Base-by-base conservation (phyloP, 2,888 invertebrate species). In the Schrankia costaestrigalis region DNA sequence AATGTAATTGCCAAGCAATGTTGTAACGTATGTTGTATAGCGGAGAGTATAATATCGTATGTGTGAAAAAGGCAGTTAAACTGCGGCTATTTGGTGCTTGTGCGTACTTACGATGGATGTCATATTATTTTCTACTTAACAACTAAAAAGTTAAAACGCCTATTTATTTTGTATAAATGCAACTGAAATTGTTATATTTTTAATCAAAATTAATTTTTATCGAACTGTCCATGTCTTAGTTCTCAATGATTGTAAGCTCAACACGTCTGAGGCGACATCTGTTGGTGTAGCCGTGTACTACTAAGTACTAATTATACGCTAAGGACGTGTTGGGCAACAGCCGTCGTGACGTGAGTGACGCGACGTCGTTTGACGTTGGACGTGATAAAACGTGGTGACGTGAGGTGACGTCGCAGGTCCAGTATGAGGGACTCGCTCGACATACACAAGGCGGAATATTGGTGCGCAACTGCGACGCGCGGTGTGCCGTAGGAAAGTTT, bases 401-500 rank as follows among this genome's bases (percentile, higher is more conserved):
- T 28, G 42, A 35, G 41, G 30, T 34, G 37, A 38, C 31, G 46
- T 36, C 38, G 34, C 30, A 7, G 3, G 21, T 21, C 29, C 34
- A 28, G 11, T 13, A 14, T 35, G 15, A 33, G 26, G 35, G 43
- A 46, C n/a, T 56, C 56, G 71, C 80, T 81, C 82, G 76, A 78
- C 85, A 82, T 79, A 80, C 83, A 82, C 84, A 80, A 80, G 79
- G 76, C 80, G 79, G 75, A 78, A 78, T 82, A 80, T 80, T 71
- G 84, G 83, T 70, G 80, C 81, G 84, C 79, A 79, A 74, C 73
- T 76, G 81, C 76, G 78, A 81, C 78, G 82, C 80, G 82, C 80
- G 79, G 81, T 80, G 78, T 83, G 82, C 79, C 82, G 78, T 85
- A 83, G 80, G 84, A 80, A 81, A 81, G 84, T 84, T 86, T 87